Evolutionary conservation across 2,113 vertebrate genomes (phyloP).

Genomic region (Pterophyllum scalare): DNA sequence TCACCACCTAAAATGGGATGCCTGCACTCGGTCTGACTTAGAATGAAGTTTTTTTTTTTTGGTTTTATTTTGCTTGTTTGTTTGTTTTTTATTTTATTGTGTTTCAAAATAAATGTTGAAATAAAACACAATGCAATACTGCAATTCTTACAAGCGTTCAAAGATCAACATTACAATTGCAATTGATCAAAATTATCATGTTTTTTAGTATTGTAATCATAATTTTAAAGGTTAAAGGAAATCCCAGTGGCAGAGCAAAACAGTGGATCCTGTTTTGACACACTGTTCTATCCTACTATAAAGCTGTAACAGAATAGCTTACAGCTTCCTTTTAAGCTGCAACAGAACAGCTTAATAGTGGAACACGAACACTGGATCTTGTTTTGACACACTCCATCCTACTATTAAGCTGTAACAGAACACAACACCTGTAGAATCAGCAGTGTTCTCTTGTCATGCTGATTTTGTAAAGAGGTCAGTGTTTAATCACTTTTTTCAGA

Average conservation of each 20-base stretch:
- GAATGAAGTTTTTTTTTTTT: not conserved
- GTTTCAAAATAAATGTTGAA: not conserved
- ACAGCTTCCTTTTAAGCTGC: not conserved
- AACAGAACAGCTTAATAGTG: not conserved
- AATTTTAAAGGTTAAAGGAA: not conserved
- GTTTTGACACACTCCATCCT: not conserved
- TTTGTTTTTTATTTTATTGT: not conserved
- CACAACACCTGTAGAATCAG: not conserved
- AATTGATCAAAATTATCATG: not conserved
- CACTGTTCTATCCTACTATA: not conserved
- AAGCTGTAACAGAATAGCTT: not conserved
- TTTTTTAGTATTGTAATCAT: not conserved
- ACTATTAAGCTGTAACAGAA: conserved; percentile 1
- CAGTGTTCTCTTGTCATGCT: not conserved
- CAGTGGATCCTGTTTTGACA: not conserved
- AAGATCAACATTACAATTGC: not conserved
- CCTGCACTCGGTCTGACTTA: not conserved
- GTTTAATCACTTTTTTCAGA: not conserved
- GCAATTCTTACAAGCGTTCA: not conserved
- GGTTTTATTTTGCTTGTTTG: not conserved
- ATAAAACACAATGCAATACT: not conserved
- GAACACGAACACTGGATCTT: not conserved
- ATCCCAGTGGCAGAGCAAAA: not conserved
- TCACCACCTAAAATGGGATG: not conserved
- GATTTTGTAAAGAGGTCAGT: not conserved